Base-by-base conservation (phyloP, 2,888 invertebrate genomes). In the Amblyjoppa fuscipennis region DNA sequence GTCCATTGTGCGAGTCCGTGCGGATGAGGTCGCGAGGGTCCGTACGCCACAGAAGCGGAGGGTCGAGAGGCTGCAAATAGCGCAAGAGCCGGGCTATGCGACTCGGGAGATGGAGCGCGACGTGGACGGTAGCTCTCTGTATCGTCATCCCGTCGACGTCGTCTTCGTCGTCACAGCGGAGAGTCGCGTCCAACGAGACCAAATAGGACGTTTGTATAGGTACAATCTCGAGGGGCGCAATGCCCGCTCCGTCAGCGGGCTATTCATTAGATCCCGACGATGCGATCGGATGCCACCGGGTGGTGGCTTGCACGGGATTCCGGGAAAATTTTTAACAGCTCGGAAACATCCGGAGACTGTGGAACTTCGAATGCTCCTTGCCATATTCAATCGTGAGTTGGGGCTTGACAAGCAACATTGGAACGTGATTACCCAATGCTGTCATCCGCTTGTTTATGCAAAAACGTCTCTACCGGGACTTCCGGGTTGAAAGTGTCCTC, bases 221-320 rank as follows among this genome's bases (percentile, higher is more conserved):
- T 66, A 73, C 41, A 64, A 84, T 76, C 49, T 61, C 70, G 20
- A 61, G 64, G 64, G 61, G 69, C 78, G 49, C 78, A 31, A 83
- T 74, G 78, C 28, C 68, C 78, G 51, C 66, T 73, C 45, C 59
- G 71, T 66, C 59, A 68, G 34, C 91, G 84, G 87, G 91, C 91
- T 90, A 93, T 93, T 93, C 91, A 91, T 92, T 90, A 91, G 91
- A 91, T 91, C 89, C 90, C 87, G 90, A 90, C 88, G 89, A 91
- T 92, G 91, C 77, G 31, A 34, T 5, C 92, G 89, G 91, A 92
- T 91, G 90, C 91, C 92, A 89, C 88, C 87, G 88, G 45, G 45
- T 49, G 45, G 6, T 89, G 89, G 91, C 91, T 92, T 92, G 91
- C 89, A 89, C 25, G 5, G 89, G 88, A 92, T 92, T 92, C 91